phyloP scores from a whole-genome alignment of 2,113 vertebrate species.

The Corapipo altera region DNA sequence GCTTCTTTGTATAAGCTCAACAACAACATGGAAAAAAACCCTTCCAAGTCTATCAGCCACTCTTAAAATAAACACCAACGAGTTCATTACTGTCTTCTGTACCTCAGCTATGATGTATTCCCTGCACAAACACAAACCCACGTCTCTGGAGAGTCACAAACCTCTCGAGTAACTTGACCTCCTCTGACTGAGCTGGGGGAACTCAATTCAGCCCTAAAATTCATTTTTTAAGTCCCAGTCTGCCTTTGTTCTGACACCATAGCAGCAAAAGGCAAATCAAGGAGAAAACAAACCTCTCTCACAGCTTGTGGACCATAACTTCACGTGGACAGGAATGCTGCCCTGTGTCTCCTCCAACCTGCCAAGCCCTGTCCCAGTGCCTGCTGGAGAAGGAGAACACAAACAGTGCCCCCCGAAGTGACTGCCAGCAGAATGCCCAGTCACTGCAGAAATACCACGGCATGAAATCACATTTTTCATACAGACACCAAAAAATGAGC shows the following conservation, averaged over 20 bases:
- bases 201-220: not conserved
- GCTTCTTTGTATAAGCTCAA: not conserved
- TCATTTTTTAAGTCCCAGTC: not conserved
- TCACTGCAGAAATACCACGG: not conserved
- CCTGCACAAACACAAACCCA: not conserved
- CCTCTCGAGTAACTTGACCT: not conserved
- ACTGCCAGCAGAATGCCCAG: not conserved
- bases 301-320: not conserved
- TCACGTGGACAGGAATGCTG: not conserved
- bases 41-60: not conserved
- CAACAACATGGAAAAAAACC: not conserved
- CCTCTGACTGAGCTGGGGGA: not conserved
- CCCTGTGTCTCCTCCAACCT: not conserved
- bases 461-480: not conserved
- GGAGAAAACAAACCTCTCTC: not conserved
- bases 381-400: not conserved
- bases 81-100: not conserved
- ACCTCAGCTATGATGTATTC: not conserved
- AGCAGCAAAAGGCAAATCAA: not conserved
- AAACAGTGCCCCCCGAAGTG: not conserved
- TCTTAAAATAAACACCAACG: not conserved
- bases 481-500: not conserved
- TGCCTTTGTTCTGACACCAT: not conserved
- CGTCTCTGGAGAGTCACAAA: not conserved
- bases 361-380: not conserved